Percentiles rank a stretch among this genome's conserved stretches.
phyloP scores from a whole-genome alignment of 2,888 invertebrate genomes.

The Drosophila rellima region DNA sequence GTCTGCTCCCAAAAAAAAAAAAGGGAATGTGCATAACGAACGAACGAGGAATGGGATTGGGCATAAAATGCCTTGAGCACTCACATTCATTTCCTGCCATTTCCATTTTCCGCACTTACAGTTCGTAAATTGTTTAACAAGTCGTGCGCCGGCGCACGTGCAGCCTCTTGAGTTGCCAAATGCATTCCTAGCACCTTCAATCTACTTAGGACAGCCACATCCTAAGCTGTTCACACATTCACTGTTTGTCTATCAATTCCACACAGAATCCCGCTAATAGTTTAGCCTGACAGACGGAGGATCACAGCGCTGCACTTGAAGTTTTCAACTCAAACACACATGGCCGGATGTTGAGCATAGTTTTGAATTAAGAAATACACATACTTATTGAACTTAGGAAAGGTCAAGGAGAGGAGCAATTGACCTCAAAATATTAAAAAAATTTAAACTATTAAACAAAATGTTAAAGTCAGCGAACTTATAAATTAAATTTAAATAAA shows the following conservation, averaged over 20 bases:
- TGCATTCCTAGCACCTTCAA: constrained; percentile 20
- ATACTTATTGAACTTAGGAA: not conserved
- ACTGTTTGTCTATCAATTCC: constrained; percentile 31
- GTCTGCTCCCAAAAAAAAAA: not conserved
- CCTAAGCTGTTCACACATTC: constrained; percentile 23
- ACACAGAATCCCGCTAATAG: constrained; percentile 42
- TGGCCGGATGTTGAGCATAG: constrained; percentile 25
- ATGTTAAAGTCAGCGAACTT: too few relatives aligned
- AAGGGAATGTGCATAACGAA: constrained; percentile 6
- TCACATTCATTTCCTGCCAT: constrained; percentile 21
- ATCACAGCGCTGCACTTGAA: constrained; percentile 36
- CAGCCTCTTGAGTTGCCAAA: constrained; percentile 26
- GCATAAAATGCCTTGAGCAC: constrained; percentile 5
- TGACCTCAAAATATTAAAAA: not conserved
- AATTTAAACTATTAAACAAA: constrained; percentile 3
- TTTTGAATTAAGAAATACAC: not conserved
- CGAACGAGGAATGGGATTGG: not conserved
- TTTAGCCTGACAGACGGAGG: constrained; percentile 61
- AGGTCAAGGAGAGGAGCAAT: constrained; percentile 3
- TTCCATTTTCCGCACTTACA: constrained; percentile 24
- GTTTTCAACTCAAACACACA: not conserved
- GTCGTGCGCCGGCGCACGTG: constrained; percentile 47
- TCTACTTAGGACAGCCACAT: not conserved
- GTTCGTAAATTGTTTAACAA: constrained; percentile 46
- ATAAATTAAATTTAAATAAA: too few relatives aligned